Percentiles rank a stretch among this genome's conserved stretches.
These are phyloP conservation scores for Trichoplax adhaerens DNA, from an alignment of 37 sponge, comb jelly and placozoan genomes.

Conservation along the genomic window DNA sequence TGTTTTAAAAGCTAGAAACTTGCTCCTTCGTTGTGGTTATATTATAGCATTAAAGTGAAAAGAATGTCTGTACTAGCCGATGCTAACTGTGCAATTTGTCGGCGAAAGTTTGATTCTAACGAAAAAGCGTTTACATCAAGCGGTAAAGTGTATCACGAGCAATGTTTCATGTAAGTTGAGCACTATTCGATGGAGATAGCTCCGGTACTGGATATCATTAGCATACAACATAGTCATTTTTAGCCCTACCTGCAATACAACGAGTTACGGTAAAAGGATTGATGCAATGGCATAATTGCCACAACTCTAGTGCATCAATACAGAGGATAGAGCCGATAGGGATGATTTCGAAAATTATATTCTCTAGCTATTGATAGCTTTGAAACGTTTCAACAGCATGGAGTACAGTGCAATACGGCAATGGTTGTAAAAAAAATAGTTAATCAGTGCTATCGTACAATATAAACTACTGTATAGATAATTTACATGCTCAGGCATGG, in stretches of 20 bases:
- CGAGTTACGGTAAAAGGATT: too few species aligned
- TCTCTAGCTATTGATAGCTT: not conserved
- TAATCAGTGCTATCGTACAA: not conserved
- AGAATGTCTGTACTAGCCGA: too few species aligned
- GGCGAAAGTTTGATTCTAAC: slow-evolving; percentile 53
- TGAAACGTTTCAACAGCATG: not conserved
- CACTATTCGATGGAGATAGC: not conserved
- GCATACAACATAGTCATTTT: too few species aligned
- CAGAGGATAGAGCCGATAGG: too few species aligned
- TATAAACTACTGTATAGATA: not conserved
- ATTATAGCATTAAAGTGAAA: too few species aligned
- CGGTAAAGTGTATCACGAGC: slow-evolving; percentile 90
- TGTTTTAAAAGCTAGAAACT: too few species aligned
- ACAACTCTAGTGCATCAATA: too few species aligned
- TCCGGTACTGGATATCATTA: too few species aligned
- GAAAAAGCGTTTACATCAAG: slow-evolving; percentile 85
- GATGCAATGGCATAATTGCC: too few species aligned
- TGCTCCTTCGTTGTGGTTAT: too few species aligned
- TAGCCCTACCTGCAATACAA: too few species aligned
- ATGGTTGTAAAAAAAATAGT: not conserved
- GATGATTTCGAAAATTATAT: too few species aligned
- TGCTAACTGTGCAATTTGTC: slow-evolving; percentile 56
- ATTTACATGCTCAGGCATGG: not conserved
- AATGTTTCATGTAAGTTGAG: slow-evolving; percentile 80
- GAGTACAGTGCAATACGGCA: not conserved